Percentiles rank a stretch among this genome's conserved stretches.
These are phyloP conservation scores for Ophioninae sp. DNA, from an alignment of 2,888 invertebrate genomes.

Conservation along the genomic window DNA sequence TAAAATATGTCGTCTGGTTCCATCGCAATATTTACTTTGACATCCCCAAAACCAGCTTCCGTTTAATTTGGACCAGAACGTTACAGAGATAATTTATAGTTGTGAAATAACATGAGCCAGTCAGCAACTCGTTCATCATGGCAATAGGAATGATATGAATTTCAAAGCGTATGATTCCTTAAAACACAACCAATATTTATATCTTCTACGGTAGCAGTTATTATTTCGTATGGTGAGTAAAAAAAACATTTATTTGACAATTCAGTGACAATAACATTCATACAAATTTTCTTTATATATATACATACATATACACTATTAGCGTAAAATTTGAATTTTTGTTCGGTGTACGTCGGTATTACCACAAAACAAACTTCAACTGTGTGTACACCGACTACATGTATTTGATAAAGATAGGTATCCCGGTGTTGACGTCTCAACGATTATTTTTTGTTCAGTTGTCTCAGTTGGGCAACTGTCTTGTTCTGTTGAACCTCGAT, in stretches of 20 bases:
- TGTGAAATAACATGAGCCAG: no score
- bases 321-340: slow-evolving; percentile 44
- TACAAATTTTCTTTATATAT: slow-evolving; percentile 71
- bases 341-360: background rate
- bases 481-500: background rate
- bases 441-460: slow-evolving; percentile 6
- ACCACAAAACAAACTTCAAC: slow-evolving; percentile 3
- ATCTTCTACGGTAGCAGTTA: background rate
- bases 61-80: no score
- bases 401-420: slow-evolving; percentile 21
- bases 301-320: slow-evolving; percentile 68
- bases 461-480: background rate
- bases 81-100: no score
- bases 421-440: background rate
- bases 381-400: background rate
- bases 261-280: slow-evolving; percentile 74
- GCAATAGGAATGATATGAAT: no score
- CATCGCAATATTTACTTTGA: no score
- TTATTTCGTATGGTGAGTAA: background rate
- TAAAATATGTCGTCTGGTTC: no score
- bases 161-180: no score
- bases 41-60: no score
- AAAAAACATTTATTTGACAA: slow-evolving; percentile 75
- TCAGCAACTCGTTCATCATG: no score
- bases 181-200: slow-evolving; percentile 2